Percentiles rank a stretch among this genome's conserved stretches.
Conservation (phyloP, 2,797 vertebrate species). For the Mus minutoides region DNA sequence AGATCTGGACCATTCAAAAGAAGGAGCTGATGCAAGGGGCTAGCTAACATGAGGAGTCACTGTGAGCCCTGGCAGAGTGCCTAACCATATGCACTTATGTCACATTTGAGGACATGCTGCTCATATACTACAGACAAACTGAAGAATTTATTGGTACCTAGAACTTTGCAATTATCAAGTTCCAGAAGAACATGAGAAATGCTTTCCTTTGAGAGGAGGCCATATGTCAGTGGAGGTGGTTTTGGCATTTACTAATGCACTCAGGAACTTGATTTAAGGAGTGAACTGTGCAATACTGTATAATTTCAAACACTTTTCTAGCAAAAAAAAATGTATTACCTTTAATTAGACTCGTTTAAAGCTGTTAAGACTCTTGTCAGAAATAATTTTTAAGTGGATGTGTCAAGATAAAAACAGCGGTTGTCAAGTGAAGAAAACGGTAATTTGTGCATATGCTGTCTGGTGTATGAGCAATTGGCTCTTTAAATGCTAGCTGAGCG, state of each 20-base stretch:
- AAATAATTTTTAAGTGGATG: slow-evolving; percentile 81
- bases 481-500: slow-evolving; percentile 55
- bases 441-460: slow-evolving; percentile 62
- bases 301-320: slow-evolving; percentile 75
- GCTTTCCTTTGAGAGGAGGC: slow-evolving; percentile 43
- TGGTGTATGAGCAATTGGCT: slow-evolving; percentile 56
- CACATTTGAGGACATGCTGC: neutral
- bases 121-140: neutral
- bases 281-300: slow-evolving; percentile 52
- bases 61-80: neutral
- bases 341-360: slow-evolving; percentile 81
- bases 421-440: slow-evolving; percentile 74
- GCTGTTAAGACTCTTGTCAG: slow-evolving; percentile 78
- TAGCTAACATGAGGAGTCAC: neutral
- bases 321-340: slow-evolving; percentile 69
- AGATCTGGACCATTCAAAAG: neutral
- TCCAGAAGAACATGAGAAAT: slow-evolving; percentile 43
- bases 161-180: slow-evolving; percentile 39
- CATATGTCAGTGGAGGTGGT: slow-evolving; percentile 61
- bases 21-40: neutral
- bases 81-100: neutral
- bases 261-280: slow-evolving; percentile 68
- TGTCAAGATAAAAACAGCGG: slow-evolving; percentile 78
- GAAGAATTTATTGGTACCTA: neutral
- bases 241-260: slow-evolving; percentile 68